These are phyloP conservation scores for Crematogaster levior DNA, from an alignment of 2,888 invertebrate genomes.

Conservation along the genomic window DNA sequence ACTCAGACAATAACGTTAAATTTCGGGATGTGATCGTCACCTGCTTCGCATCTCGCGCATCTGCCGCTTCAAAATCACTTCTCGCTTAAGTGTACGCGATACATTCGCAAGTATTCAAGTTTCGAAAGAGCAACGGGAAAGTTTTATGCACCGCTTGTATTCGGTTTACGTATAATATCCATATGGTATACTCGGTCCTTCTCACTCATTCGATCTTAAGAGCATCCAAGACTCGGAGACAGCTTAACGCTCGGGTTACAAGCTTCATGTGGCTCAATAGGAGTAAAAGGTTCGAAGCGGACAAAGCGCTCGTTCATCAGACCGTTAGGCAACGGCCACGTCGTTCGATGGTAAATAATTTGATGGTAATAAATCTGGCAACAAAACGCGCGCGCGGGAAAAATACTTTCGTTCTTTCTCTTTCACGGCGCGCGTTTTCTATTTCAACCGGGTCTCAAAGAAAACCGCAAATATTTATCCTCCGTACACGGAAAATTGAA, in stretches of 20 bases:
- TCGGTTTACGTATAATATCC: not conserved
- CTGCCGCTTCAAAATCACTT: not conserved
- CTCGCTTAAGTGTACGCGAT: not conserved
- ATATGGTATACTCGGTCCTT: not conserved
- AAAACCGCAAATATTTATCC: slow-evolving; percentile 35
- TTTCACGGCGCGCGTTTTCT: not conserved
- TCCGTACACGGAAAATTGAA: slow-evolving; percentile 11
- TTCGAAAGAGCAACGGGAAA: not conserved
- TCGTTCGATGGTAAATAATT: slow-evolving; percentile 48
- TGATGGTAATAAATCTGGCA: slow-evolving; percentile 64
- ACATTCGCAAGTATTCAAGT: slow-evolving; percentile 12
- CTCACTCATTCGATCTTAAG: slow-evolving; percentile 35
- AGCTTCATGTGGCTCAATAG: slow-evolving; percentile 26
- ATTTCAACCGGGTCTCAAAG: slow-evolving; percentile 33
- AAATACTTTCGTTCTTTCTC: slow-evolving; percentile 18
- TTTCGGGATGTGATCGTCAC: not conserved
- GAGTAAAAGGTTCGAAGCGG: slow-evolving; percentile 34
- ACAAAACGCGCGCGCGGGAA: slow-evolving; percentile 40
- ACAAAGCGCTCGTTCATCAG: slow-evolving; percentile 56
- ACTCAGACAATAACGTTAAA: not conserved
- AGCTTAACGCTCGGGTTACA: slow-evolving; percentile 47
- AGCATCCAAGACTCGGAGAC: slow-evolving; percentile 15
- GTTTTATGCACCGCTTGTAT: not conserved
- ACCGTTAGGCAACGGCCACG: slow-evolving; percentile 42
- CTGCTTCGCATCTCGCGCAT: not conserved